These are phyloP conservation scores for Alfaro cultratus DNA, from an alignment of 2,797 vertebrate genomes.

Conservation along the genomic window DNA sequence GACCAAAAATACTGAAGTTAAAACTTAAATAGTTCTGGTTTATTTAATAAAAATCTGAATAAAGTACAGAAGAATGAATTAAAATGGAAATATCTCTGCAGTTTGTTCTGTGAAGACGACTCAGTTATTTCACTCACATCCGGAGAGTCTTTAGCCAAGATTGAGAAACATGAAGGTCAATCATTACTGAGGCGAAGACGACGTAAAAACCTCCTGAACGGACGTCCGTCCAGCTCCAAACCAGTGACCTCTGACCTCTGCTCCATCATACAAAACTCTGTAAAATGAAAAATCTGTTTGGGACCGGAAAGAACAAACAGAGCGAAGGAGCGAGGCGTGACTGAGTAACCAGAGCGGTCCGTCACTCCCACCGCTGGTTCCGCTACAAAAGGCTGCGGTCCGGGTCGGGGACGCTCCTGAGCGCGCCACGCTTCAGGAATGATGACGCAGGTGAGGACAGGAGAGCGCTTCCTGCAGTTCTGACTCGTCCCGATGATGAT, in stretches of 20 bases:
- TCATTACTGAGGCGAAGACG: slow-evolving; percentile 67
- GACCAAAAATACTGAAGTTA: too few species aligned
- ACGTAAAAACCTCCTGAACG: slow-evolving; percentile 19
- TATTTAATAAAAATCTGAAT: too few species aligned
- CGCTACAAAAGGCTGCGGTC: slow-evolving; percentile 53
- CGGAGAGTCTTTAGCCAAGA: slow-evolving; percentile 56
- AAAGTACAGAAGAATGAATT: background rate
- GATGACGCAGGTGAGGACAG: slow-evolving; percentile 8
- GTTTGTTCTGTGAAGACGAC: slow-evolving; percentile 1
- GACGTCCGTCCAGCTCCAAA: slow-evolving; percentile 13
- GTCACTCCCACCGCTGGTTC: slow-evolving; percentile 24
- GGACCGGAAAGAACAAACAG: slow-evolving; percentile 23
- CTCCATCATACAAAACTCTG: slow-evolving; percentile 13
- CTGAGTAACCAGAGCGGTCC: slow-evolving; percentile 58
- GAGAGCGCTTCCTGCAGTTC: background rate
- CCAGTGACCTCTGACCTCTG: slow-evolving; percentile 43
- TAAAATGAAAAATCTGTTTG: background rate
- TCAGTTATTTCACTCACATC: slow-evolving; percentile 6
- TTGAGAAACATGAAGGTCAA: slow-evolving; percentile 68
- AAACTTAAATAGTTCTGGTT: too few species aligned
- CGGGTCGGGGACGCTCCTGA: slow-evolving; percentile 20
- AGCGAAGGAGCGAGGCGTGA: slow-evolving; percentile 40
- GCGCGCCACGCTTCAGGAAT: slow-evolving; percentile 9
- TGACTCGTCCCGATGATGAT: slow-evolving; percentile 51
- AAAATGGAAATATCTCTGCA: background rate